phyloP scores from a whole-genome alignment of 2,888 invertebrate species.

The Pristionchus maxplancki region DNA sequence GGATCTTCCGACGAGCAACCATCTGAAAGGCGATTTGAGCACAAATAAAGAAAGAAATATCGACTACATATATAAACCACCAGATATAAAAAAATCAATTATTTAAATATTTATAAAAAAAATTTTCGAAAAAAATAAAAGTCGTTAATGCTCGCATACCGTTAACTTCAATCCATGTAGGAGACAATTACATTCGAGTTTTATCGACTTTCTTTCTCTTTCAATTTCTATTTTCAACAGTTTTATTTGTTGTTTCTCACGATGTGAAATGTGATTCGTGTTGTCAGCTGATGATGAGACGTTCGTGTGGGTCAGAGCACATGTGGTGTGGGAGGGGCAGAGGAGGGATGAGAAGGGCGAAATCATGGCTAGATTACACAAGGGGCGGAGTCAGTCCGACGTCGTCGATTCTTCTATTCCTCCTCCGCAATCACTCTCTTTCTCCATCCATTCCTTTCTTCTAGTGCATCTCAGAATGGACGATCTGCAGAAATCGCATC shows the following conservation, averaged over 20 bases:
- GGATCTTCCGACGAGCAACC: background rate
- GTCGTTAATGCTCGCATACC: background rate
- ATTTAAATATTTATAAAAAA: background rate
- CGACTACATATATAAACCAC: too few species aligned
- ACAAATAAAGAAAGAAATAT: background rate
- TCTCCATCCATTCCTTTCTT: background rate
- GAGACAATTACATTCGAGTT: background rate
- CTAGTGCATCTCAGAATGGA: constrained; percentile 51
- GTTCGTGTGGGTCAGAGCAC: background rate
- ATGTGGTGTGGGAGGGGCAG: constrained; percentile 42
- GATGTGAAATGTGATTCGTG: background rate
- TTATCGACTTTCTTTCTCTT: background rate
- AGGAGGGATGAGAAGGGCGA: background rate
- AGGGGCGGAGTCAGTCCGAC: constrained; percentile 8
- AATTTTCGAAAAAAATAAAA: background rate
- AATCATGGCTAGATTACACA: constrained; percentile 49
- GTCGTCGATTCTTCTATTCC: constrained; percentile 16
- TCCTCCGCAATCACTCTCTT: constrained; percentile 30
- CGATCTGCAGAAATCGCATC: constrained; percentile 66
- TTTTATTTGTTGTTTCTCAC: constrained; percentile 28
- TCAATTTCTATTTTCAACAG: background rate
- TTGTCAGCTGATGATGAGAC: constrained; percentile 16
- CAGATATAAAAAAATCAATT: background rate
- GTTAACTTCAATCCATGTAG: background rate
- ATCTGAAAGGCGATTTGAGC: background rate